phyloP scores from a whole-genome alignment of 1,140 invertebrate genomes.

The Drosophila athabasca region DNA sequence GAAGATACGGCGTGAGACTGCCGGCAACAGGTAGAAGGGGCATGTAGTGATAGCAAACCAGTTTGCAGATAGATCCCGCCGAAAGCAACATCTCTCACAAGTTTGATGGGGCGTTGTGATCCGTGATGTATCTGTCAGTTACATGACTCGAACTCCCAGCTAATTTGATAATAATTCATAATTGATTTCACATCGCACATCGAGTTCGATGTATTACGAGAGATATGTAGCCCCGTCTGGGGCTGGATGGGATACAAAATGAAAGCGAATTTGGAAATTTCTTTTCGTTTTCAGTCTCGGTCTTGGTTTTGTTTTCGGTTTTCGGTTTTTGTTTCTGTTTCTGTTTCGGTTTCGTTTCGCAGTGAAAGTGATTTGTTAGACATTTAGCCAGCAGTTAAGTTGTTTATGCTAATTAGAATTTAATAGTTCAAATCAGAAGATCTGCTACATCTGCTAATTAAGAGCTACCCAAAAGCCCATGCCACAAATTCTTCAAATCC shows the following conservation, averaged over 20 bases:
- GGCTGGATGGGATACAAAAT: slow-evolving; percentile 50
- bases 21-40: slow-evolving; percentile 45
- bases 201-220: neutral
- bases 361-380: slow-evolving; percentile 74
- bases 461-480: slow-evolving; percentile 52
- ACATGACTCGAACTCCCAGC: slow-evolving; percentile 57
- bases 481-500: slow-evolving; percentile 68
- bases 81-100: slow-evolving; percentile 43
- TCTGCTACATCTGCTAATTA: slow-evolving; percentile 39
- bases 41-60: slow-evolving; percentile 47
- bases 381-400: slow-evolving; percentile 59
- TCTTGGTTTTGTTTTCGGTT: slow-evolving; percentile 1
- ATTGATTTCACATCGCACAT: slow-evolving; percentile 76
- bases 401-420: slow-evolving; percentile 75
- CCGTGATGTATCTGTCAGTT: slow-evolving; percentile 69
- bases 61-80: slow-evolving; percentile 30
- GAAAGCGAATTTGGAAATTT: slow-evolving; percentile 76
- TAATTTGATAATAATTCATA: slow-evolving; percentile 81
- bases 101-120: slow-evolving; percentile 48
- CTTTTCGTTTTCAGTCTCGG: slow-evolving; percentile 46
- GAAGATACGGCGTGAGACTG: slow-evolving; percentile 57
- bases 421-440: slow-evolving; percentile 54
- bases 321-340: slow-evolving; percentile 17
- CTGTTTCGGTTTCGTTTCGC: slow-evolving; percentile 43
- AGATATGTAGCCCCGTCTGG: slow-evolving; percentile 18